Percentiles rank a stretch among this genome's conserved stretches.
Evolutionary conservation across 2,113 vertebrate genomes (phyloP).

Genomic region (Protobothrops flavoviridis): DNA sequence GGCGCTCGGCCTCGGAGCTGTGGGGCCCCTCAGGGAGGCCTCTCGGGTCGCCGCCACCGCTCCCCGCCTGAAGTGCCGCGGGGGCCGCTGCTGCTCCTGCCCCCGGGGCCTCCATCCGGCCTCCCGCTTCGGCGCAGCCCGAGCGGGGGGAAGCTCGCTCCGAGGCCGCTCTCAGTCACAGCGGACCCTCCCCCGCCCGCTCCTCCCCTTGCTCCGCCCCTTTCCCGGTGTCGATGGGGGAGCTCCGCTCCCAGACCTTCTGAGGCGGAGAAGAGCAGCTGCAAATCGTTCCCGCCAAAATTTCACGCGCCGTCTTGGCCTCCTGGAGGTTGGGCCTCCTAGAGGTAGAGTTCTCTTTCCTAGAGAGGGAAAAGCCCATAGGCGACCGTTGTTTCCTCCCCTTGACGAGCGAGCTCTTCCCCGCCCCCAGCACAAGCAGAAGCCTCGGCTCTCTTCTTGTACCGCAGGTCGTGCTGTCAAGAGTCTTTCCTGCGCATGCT

Average conservation of each 20-base stretch:
- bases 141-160: not conserved
- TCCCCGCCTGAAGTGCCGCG: not conserved
- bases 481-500: not conserved
- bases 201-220: no score
- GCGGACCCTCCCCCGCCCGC: not conserved
- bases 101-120: not conserved
- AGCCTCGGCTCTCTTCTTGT: no score
- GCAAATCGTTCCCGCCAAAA: not conserved
- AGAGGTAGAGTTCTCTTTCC: not conserved
- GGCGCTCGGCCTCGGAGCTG: no score
- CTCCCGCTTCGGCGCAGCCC: not conserved
- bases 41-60: not conserved
- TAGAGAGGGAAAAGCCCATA: not conserved
- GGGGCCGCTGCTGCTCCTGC: no score
- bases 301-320: not conserved
- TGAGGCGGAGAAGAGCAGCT: not conserved
- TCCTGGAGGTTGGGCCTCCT: not conserved
- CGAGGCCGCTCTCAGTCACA: not conserved
- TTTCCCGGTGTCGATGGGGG: not conserved
- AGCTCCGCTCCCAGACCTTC: not conserved
- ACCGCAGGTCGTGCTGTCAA: not conserved
- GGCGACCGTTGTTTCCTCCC: not conserved
- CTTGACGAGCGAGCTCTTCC: not conserved
- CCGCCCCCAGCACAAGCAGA: not conserved
- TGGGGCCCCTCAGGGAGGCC: not conserved